Evolutionary conservation across 2,888 invertebrate species (phyloP).

Genomic region (Nephrotoma guestfalica): DNA sequence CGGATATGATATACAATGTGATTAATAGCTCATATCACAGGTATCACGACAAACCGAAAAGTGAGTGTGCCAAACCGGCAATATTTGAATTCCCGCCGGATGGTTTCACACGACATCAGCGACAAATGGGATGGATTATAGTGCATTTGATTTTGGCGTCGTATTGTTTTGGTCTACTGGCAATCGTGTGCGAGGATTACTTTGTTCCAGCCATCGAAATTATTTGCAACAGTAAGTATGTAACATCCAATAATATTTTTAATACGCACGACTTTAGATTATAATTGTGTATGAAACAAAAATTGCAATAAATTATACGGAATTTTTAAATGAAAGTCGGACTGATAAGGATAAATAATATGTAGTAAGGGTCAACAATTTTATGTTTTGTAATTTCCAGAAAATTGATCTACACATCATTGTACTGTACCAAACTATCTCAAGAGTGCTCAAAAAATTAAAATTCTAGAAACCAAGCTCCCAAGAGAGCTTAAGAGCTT

Average conservation of each 20-base stretch:
- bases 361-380: background rate
- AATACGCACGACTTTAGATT: background rate
- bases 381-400: no score
- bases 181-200: constrained; percentile 72
- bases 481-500: no score
- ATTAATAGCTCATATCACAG: constrained; percentile 18
- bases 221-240: constrained; percentile 59
- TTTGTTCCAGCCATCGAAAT: constrained; percentile 76
- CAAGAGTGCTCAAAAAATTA: no score
- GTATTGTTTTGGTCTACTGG: constrained; percentile 68
- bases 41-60: constrained; percentile 18
- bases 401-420: no score
- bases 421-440: no score
- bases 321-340: background rate
- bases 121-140: constrained; percentile 32
- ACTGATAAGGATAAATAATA: background rate
- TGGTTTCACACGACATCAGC: constrained; percentile 49
- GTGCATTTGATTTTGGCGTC: constrained; percentile 23
- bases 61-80: constrained; percentile 50
- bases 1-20: background rate
- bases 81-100: constrained; percentile 67
- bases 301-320: background rate
- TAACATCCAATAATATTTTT: no score
- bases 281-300: background rate
- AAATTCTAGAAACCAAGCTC: no score